Base-by-base conservation (phyloP, 2,797 vertebrate species). In the Halcyon smyrnensis region DNA sequence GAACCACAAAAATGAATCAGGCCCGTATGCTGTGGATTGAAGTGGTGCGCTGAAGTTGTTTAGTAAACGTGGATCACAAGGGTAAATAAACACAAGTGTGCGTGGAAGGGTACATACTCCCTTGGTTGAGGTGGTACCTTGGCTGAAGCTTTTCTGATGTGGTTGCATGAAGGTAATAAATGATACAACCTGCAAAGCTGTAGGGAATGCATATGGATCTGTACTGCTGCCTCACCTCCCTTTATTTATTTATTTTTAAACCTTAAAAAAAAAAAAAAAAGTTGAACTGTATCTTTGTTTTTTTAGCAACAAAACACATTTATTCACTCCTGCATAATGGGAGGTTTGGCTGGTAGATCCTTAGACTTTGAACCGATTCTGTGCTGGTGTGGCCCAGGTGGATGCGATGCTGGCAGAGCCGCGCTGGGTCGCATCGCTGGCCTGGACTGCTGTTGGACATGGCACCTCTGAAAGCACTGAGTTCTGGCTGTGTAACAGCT, bases 1-100 rank as follows among this genome's bases (percentile, higher is more conserved):
- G 65, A 89, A 36, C 85, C 89, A 68, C 79, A 89, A 74, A 86
- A 88, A 96, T 71, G 30, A 59, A 45, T 95, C 14, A 25, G 54
- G 76, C 28, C 54, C n/a, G 1, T 36, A 27, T 88, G 69, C 65
- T 86, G 63, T 74, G 36, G 76, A 70, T 82, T 95, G 75, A 95
- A 93, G 64, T 82, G 82, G 57, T 79, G 46, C 30, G 0, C 5
- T 93, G 79, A 79, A 90, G 56, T 89, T 95, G 77, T 92, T 95
- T 90, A 68, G 68, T 86, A 86, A 92, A 86, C 0, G 3, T 48
- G 60, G 63, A 70, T 91, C 51, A 48, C 13, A 46, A 54, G 68
- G 19, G 34, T 79, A 93, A 89, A 95, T 75, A 92, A 88, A 86
- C 18, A 64, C 0, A 1, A 12, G 28, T 16, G 75, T 87, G 64